Base-by-base conservation (phyloP, 30 jellyfish, hydroid and myxozoan genomes). In the Hydractinia echinata region DNA sequence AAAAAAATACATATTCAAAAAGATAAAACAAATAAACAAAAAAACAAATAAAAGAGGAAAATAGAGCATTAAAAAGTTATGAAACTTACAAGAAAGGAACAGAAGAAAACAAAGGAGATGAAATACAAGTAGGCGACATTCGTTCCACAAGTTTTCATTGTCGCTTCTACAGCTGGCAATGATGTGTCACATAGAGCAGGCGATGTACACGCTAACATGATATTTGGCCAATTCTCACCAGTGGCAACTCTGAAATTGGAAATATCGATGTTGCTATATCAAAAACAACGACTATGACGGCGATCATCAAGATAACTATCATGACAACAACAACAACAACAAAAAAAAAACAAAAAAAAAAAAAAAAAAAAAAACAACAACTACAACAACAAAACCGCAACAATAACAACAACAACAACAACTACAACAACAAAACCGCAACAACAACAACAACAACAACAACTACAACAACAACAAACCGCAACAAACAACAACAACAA, bases 171-270 rank as follows among this genome's bases (percentile, higher is more conserved):
- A 8, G 90, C 84, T 80, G 77, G 82, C 58, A 89, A 61, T 21
- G 55, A 54, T 77, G 16, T 54, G 73, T 89, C 96, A 67, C 96
- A 89, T 71, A 66, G 76, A 49, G 96, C 96, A 3, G 73, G 77
- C 5, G 73, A 78, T 14, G 96, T 78, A 73, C 96, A 89, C 16
- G 96, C 96, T 74, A 77, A 55, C 96, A 89, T 89, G 6, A 89
- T 89, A 52, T 89, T 83, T 4, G 96, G 96, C 96, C 96, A 89
- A 54, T 89, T 89, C 64, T 89, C 96, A 49, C 96, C 96, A 7
- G 96, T 89, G 6, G 96, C 94, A 60, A 84, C 85, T 16, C 96
- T 85, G 4, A 10, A 76, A 7, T 21, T 19, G n/a, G 52, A 21
- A 68, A 14, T 68, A 68, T 68, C 52, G 3, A 0, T 14, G 30